phyloP scores from a whole-genome alignment of 1,140 invertebrate species.

The Diorhabda carinulata region DNA sequence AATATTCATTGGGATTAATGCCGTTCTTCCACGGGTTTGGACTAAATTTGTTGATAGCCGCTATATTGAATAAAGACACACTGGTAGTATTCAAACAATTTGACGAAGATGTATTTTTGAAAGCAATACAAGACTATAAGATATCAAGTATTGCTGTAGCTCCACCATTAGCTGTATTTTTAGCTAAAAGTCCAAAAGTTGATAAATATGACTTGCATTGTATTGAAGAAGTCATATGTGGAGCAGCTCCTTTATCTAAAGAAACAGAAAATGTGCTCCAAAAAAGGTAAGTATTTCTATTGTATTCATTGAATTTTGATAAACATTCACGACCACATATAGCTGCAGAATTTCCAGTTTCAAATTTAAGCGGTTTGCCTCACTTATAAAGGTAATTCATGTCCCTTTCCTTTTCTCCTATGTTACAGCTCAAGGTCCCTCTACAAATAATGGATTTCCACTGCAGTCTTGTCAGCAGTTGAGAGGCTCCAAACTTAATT shows the following conservation, averaged over 20 bases:
- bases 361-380: no score
- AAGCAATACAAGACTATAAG: slow-evolving; percentile 53
- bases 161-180: slow-evolving; percentile 55
- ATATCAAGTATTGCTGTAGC: slow-evolving; percentile 52
- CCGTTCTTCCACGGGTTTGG: slow-evolving; percentile 40
- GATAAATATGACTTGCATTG: slow-evolving; percentile 48
- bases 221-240: slow-evolving; percentile 47
- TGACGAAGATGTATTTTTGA: slow-evolving; percentile 58
- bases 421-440: no score
- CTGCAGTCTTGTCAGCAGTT: no score
- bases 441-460: no score
- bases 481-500: no score
- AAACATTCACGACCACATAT: no score
- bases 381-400: no score
- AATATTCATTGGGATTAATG: slow-evolving; percentile 26
- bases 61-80: slow-evolving; percentile 20
- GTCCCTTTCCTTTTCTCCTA: no score
- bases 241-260: slow-evolving; percentile 50
- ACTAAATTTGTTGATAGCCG: slow-evolving; percentile 19
- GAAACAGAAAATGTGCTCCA: neutral
- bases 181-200: slow-evolving; percentile 53
- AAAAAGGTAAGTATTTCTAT: neutral
- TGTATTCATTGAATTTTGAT: no score
- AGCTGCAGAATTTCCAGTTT: no score
- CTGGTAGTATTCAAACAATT: slow-evolving; percentile 51